These are phyloP conservation scores for Megalops cyprinoides DNA, from an alignment of 2,797 vertebrate species.

Conservation along the genomic window DNA sequence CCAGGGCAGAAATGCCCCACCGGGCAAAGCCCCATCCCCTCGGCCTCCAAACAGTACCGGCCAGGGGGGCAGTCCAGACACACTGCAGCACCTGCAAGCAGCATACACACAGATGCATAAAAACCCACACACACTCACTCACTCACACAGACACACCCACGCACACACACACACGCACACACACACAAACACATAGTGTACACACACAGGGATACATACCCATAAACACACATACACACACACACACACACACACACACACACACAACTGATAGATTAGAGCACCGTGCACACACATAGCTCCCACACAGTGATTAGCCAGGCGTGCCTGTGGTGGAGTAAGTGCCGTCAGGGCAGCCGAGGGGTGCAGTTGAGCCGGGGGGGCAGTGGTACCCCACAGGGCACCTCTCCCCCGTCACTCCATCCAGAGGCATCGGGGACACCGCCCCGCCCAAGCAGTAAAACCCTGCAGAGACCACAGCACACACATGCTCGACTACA, in stretches of 20 bases:
- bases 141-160: no score
- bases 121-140: no score
- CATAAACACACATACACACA: neutral
- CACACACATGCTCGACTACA: neutral
- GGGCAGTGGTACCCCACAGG: slow-evolving; percentile 77
- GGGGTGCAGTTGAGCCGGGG: slow-evolving; percentile 66
- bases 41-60: slow-evolving; percentile 78
- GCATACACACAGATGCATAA: no score
- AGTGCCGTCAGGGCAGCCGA: slow-evolving; percentile 72
- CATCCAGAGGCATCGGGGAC: slow-evolving; percentile 71
- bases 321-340: slow-evolving; percentile 76
- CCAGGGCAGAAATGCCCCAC: slow-evolving; percentile 80
- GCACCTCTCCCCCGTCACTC: slow-evolving; percentile 74
- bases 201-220: neutral
- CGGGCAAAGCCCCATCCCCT: slow-evolving; percentile 72
- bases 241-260: neutral
- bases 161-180: no score
- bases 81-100: slow-evolving; percentile 67
- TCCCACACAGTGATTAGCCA: slow-evolving; percentile 18
- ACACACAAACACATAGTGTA: no score
- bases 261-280: no score
- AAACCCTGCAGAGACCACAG: slow-evolving; percentile 74
- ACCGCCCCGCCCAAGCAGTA: slow-evolving; percentile 76
- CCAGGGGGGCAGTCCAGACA: slow-evolving; percentile 81
- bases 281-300: slow-evolving; percentile 7